Evolutionary conservation across 2,888 invertebrate species (phyloP).

Genomic region (Harpalus rufipes): DNA sequence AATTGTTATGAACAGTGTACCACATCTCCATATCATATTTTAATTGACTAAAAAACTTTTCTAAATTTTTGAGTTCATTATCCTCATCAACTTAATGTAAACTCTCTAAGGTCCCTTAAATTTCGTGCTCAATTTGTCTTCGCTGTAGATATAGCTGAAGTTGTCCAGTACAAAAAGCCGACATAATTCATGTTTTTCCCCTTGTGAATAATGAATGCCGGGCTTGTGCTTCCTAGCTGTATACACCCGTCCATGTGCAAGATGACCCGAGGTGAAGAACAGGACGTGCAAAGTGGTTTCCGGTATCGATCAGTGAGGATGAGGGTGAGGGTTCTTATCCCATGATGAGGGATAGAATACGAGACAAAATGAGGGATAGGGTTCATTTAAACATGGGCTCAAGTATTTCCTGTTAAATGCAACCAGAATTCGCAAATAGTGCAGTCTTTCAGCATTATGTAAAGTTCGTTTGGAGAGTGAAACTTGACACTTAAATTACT

Average conservation of each 20-base stretch:
- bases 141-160: not conserved
- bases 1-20: too few relatives aligned
- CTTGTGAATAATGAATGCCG: slow-evolving; percentile 42
- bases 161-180: slow-evolving; percentile 32
- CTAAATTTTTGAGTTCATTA: not conserved
- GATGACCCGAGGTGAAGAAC: slow-evolving; percentile 33
- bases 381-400: too few relatives aligned
- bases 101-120: not conserved
- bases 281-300: not conserved
- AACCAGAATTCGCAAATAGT: too few relatives aligned
- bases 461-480: too few relatives aligned
- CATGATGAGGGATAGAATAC: not conserved
- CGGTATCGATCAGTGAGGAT: not conserved
- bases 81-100: not conserved
- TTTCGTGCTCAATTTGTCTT: not conserved
- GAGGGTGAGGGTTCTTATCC: not conserved
- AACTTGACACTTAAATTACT: too few relatives aligned
- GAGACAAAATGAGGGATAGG: not conserved
- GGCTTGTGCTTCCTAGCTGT: slow-evolving; percentile 25
- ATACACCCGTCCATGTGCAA: slow-evolving; percentile 24
- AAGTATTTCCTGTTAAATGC: too few relatives aligned
- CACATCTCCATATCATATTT: too few relatives aligned
- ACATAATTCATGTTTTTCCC: slow-evolving; percentile 66
- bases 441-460: too few relatives aligned
- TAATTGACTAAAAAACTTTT: too few relatives aligned